Evolutionary conservation across 2,797 vertebrate species (phyloP).

Genomic region (Sebastes paucispinis): DNA sequence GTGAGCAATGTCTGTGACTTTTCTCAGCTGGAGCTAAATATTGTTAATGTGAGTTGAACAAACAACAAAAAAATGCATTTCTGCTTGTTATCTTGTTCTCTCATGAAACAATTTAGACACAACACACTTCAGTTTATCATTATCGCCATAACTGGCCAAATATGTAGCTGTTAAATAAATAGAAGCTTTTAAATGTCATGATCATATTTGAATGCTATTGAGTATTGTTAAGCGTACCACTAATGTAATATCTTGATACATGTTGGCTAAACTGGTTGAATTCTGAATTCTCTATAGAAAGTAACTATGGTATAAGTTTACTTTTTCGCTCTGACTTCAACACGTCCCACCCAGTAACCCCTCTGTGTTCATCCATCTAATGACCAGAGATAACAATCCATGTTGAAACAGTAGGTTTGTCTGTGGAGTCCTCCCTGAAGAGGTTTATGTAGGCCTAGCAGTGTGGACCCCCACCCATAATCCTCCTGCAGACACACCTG

Average conservation of each 20-base stretch:
- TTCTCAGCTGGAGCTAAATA: not conserved
- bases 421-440: conserved; percentile 16
- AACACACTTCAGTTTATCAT: not conserved
- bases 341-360: no score
- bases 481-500: not conserved
- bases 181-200: not conserved
- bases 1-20: not conserved
- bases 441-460: conserved; percentile 35
- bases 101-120: not conserved
- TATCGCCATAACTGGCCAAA: not conserved
- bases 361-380: not conserved
- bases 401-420: conserved; percentile 36
- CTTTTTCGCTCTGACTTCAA: no score
- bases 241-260: not conserved
- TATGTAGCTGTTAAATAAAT: not conserved
- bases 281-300: not conserved
- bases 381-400: not conserved
- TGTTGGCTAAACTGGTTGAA: not conserved
- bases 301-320: not conserved
- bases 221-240: no score
- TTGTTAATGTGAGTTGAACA: not conserved
- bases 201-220: not conserved
- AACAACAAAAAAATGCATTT: not conserved
- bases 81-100: not conserved
- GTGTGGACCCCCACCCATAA: conserved; percentile 36